These are phyloP conservation scores for Trachelipus rathkii DNA, from an alignment of 1,140 invertebrate genomes.

Conservation along the genomic window DNA sequence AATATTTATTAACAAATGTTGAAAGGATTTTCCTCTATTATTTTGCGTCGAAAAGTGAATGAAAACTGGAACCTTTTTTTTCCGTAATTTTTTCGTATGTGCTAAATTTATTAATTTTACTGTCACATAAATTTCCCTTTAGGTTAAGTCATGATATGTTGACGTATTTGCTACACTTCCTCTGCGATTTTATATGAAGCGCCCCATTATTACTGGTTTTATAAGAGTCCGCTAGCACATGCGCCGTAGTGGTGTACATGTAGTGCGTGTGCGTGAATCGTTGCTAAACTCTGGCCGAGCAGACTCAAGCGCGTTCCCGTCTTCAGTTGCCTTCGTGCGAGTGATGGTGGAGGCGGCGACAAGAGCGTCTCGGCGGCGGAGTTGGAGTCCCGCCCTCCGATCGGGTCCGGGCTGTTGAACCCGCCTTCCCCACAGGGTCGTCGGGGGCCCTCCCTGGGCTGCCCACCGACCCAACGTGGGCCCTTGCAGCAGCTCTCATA, in stretches of 20 bases:
- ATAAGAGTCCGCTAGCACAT: too few species aligned
- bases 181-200: too few species aligned
- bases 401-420: slow-evolving; percentile 3
- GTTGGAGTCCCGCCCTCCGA: slow-evolving; percentile 10
- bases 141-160: too few species aligned
- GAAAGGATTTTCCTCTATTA: too few species aligned
- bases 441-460: slow-evolving; percentile 7
- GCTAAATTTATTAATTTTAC: too few species aligned
- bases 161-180: too few species aligned
- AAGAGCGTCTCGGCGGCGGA: background rate
- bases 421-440: slow-evolving; percentile 4
- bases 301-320: background rate
- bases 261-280: background rate
- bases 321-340: background rate
- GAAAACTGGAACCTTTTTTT: too few species aligned
- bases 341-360: slow-evolving; percentile 2
- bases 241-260: background rate
- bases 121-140: too few species aligned
- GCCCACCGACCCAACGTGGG: slow-evolving; percentile 5
- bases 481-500: slow-evolving; percentile 1
- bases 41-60: too few species aligned
- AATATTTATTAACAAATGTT: too few species aligned
- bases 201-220: too few species aligned
- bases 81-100: too few species aligned
- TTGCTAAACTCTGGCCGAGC: background rate